Percentiles rank a stretch among this genome's conserved stretches.
These are phyloP conservation scores for Manis javanica DNA, from an alignment of 2,797 vertebrate species.

Conservation along the genomic window DNA sequence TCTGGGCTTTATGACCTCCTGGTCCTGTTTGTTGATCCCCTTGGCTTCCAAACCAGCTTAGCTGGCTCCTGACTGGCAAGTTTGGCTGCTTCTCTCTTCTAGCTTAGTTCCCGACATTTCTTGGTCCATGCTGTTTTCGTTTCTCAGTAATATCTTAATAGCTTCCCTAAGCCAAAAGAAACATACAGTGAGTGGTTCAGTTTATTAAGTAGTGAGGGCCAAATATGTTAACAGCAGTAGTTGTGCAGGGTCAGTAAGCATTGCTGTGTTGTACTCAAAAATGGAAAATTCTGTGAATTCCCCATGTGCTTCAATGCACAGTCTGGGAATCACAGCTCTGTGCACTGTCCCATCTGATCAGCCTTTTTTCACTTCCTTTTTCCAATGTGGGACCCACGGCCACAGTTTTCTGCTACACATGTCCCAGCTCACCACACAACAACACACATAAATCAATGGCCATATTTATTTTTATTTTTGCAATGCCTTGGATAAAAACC, in stretches of 20 bases:
- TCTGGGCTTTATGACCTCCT: not conserved
- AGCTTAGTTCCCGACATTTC: not conserved
- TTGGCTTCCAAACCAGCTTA: not conserved
- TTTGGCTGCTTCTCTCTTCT: not conserved
- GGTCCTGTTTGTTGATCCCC: not conserved
- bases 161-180: not conserved
- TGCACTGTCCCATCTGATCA: not conserved
- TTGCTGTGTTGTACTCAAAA: not conserved
- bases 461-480: slow-evolving; percentile 89
- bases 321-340: not conserved
- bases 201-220: not conserved
- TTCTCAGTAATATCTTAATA: not conserved
- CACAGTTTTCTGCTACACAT: not conserved
- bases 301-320: not conserved
- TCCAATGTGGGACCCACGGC: not conserved
- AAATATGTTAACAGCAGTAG: not conserved
- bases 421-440: not conserved
- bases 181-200: not conserved
- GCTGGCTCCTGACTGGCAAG: not conserved
- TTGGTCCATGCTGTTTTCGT: not conserved
- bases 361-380: not conserved
- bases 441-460: slow-evolving; percentile 52
- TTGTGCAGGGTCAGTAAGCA: not conserved
- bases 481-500: slow-evolving; percentile 86
- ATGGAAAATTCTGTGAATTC: not conserved